These are phyloP conservation scores for Gopherus flavomarginatus DNA, from an alignment of 2,113 vertebrate genomes.

Conservation along the genomic window DNA sequence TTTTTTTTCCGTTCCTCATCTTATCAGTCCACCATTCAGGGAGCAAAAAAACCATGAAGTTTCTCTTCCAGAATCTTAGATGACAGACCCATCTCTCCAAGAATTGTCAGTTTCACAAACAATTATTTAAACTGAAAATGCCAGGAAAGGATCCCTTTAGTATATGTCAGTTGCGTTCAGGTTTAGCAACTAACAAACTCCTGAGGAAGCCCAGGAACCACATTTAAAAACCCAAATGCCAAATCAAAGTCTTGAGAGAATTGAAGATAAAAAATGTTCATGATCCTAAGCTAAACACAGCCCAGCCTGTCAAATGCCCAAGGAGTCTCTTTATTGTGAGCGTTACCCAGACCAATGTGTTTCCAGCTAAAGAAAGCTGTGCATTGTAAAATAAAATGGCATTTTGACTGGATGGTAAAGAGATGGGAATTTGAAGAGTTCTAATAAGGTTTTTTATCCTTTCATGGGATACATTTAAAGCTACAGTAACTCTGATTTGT, in stretches of 20 bases:
- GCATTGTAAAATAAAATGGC: rapidly evolving
- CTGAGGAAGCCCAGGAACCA: neutral
- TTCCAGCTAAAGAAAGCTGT: neutral
- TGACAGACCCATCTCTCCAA: neutral
- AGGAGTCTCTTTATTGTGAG: neutral
- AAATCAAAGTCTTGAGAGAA: neutral
- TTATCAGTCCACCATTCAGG: neutral
- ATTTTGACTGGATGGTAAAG: neutral
- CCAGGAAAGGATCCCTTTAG: neutral
- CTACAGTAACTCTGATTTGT: neutral
- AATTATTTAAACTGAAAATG: neutral
- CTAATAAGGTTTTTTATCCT: neutral
- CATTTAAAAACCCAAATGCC: neutral
- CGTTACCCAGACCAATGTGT: rapidly evolving
- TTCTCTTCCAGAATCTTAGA: neutral
- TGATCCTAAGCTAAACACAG: neutral
- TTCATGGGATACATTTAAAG: neutral
- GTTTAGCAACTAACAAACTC: neutral
- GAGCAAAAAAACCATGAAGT: neutral
- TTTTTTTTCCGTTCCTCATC: neutral
- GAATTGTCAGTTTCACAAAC: neutral
- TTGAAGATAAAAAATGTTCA: neutral
- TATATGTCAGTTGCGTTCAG: neutral
- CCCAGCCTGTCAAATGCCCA: neutral
- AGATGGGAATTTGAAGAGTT: neutral